Conservation (phyloP, 1,140 invertebrate species). For the Drosophila micromelanica region DNA sequence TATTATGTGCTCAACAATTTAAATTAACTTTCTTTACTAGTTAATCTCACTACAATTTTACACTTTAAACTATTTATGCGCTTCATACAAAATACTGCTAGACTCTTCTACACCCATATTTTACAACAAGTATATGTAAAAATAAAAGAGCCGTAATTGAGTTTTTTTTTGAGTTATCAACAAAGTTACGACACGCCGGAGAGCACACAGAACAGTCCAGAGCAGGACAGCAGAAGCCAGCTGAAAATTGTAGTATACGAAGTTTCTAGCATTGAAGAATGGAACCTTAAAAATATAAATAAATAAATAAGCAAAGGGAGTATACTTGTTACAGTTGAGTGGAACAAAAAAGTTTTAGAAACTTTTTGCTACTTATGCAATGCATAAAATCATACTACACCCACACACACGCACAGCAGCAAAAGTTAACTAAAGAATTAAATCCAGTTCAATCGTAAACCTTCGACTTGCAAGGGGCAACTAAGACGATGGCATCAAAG, state of each 20-base stretch:
- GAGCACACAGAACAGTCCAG: conserved; percentile 17
- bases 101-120: not conserved
- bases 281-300: conserved; percentile 49
- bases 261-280: conserved; percentile 51
- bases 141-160: conserved; percentile 65
- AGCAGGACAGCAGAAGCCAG: conserved; percentile 5
- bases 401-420: not conserved
- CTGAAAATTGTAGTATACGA: conserved; percentile 35
- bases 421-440: conserved; percentile 64
- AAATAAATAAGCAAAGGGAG: conserved; percentile 50
- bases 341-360: conserved; percentile 14
- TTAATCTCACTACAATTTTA: conserved; percentile 13
- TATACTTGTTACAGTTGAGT: conserved; percentile 1
- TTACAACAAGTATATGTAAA: conserved; percentile 13
- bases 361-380: conserved; percentile 38
- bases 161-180: conserved; percentile 56
- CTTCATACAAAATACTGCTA: not conserved
- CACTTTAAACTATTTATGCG: conserved; percentile 25
- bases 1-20: too few relatives aligned
- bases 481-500: conserved; percentile 24
- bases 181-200: conserved; percentile 44
- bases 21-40: not conserved
- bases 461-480: conserved; percentile 44
- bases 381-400: conserved; percentile 31
- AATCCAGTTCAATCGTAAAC: conserved; percentile 78